These are phyloP conservation scores for Melanotaenia parkinsoni DNA, from an alignment of 2,797 vertebrate genomes.

Conservation along the genomic window DNA sequence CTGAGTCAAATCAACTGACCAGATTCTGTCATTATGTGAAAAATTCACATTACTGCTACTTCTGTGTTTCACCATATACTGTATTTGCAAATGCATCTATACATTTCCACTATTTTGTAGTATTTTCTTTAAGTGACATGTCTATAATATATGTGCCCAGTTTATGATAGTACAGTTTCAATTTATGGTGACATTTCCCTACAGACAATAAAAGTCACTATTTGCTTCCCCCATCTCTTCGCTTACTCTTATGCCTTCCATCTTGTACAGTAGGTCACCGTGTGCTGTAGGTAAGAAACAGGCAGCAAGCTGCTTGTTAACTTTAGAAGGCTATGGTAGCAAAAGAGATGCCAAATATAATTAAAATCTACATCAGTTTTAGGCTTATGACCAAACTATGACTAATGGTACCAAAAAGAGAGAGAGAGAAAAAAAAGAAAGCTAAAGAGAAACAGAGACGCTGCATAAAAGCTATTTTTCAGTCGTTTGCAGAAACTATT, in stretches of 20 bases:
- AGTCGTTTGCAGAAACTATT: background rate
- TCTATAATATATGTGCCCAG: background rate
- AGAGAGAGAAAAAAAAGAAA: background rate
- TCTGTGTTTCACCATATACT: background rate
- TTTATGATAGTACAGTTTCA: background rate
- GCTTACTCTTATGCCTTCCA: background rate
- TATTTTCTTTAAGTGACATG: background rate
- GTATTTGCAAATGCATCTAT: background rate
- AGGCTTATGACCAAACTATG: background rate
- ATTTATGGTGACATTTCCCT: background rate
- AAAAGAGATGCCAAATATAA: background rate
- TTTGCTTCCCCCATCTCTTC: background rate
- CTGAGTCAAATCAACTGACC: background rate
- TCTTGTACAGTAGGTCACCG: background rate
- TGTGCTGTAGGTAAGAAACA: background rate
- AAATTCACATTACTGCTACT: background rate
- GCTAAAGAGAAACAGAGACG: background rate
- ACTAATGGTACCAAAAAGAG: background rate
- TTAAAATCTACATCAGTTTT: background rate
- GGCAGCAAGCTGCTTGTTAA: conserved; percentile 12
- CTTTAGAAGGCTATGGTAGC: background rate
- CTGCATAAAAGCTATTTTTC: background rate
- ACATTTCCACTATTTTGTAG: background rate
- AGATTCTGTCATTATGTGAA: background rate
- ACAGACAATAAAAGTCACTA: background rate